Conservation (phyloP, 1,140 invertebrate genomes). For the Lepidotrigona ventralis region DNA sequence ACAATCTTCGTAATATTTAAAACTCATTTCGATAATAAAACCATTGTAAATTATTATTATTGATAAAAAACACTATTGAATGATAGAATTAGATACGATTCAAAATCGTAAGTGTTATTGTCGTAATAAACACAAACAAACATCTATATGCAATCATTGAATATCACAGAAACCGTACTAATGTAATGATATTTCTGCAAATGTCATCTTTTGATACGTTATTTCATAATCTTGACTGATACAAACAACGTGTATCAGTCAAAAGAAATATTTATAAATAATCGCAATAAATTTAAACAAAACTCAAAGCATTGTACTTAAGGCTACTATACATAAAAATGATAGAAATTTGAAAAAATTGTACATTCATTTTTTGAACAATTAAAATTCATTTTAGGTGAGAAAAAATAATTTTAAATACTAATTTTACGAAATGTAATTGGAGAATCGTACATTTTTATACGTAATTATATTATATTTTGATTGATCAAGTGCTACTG, state of each 20-base stretch:
- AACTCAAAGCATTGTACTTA: neutral
- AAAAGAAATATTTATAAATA: neutral
- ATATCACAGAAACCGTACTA: neutral
- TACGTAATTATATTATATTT: neutral
- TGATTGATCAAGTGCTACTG: slow-evolving; percentile 5
- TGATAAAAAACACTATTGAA: neutral
- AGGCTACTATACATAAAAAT: neutral
- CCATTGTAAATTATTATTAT: neutral
- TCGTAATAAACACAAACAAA: neutral
- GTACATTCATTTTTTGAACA: neutral
- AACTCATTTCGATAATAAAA: neutral
- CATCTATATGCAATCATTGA: neutral
- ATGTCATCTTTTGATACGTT: neutral
- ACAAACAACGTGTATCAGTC: neutral
- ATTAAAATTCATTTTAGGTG: neutral
- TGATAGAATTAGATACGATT: no score
- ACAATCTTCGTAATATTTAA: neutral
- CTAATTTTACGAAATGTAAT: no score
- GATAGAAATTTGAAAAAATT: neutral
- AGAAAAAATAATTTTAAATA: no score
- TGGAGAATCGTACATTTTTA: neutral
- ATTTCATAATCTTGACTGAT: neutral
- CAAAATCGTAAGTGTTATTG: neutral
- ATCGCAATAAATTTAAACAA: neutral
- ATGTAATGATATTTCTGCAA: neutral